Evolutionary conservation across 2,888 invertebrate genomes (phyloP).

Genomic region (Xanthorhoe spadicearia): DNA sequence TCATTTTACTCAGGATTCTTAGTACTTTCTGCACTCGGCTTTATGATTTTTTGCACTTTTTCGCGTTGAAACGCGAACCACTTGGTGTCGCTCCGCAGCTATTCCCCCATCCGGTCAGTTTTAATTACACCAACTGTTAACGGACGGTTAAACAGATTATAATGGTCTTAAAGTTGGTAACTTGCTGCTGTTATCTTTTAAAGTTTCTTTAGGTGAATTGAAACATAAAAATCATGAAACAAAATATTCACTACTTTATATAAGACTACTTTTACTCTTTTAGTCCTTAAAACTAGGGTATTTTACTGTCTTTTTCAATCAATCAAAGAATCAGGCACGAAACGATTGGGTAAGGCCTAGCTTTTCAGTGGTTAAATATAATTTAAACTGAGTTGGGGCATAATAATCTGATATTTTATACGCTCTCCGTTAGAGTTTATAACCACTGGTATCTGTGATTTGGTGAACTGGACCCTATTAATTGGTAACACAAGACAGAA

Average conservation of each 20-base stretch:
- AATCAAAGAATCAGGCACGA: too few species aligned
- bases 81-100: background rate
- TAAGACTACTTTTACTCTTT: too few species aligned
- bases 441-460: background rate
- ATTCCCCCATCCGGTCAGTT: conserved; percentile 1
- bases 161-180: background rate
- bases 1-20: background rate
- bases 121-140: background rate
- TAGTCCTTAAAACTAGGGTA: too few species aligned
- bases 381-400: too few species aligned
- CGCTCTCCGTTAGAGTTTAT: too few species aligned
- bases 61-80: background rate
- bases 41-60: background rate
- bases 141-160: background rate
- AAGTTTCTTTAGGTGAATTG: too few species aligned
- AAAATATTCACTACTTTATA: too few species aligned
- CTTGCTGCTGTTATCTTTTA: background rate
- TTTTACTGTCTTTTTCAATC: too few species aligned
- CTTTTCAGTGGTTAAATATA: too few species aligned
- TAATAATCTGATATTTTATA: too few species aligned
- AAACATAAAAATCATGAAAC: too few species aligned
- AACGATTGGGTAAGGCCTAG: too few species aligned
- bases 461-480: background rate
- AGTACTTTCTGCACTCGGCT: background rate
- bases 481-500: conserved; percentile 1